Base-by-base conservation (phyloP, 2,797 vertebrate genomes). In the Synaphobranchus kaupii region DNA sequence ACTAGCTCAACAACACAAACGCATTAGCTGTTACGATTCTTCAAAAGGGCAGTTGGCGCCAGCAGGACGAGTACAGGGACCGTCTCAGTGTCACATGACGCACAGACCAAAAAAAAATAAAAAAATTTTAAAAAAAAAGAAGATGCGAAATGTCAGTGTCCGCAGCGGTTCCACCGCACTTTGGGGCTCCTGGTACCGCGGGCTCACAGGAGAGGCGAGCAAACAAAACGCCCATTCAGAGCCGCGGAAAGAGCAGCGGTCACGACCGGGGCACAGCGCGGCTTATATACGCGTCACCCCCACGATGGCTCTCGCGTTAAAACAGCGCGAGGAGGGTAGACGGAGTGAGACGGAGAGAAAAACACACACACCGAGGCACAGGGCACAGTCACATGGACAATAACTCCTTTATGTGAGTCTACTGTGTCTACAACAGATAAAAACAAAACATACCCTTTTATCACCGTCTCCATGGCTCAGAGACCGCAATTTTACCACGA, bases 201-300 rank as follows among this genome's bases (percentile, higher is more conserved):
- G 78, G 31, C 82, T 52, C 48, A n/a, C 66, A 87, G 86, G 48
- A 87, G 34, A 84, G n/a, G 10, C 7, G 50, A 73, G 22, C 13
- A 48, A 87, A 87, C 82, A 84, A 78, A 84, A 84, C 66, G 13
- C 48, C 50, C 66, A 87, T 84, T 87, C 86, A 87, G 82, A 31
- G 20, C 22, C 52, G 86, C 66, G 22, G n/a, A 54, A 76, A 84
- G 34, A 76, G 34, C 34, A 9, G 48, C 50, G 54, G 60, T 87
- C 82, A 87, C 68, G 86, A 78, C 68, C 34, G 56, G 47, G 20
- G 86, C 60, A 71, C 56, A 71, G 47, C 80, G 28, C 20, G 10
- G 56, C 60, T 34, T 3, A 71, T 28, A 44, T 52, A 71, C 48
- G 20, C 1, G n/a, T n/a, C n/a, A n/a, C n/a, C n/a, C 81, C 81